Percentiles rank a stretch among this genome's conserved stretches.
phyloP scores from a whole-genome alignment of 2,113 vertebrate genomes.

The Pipa parva region DNA sequence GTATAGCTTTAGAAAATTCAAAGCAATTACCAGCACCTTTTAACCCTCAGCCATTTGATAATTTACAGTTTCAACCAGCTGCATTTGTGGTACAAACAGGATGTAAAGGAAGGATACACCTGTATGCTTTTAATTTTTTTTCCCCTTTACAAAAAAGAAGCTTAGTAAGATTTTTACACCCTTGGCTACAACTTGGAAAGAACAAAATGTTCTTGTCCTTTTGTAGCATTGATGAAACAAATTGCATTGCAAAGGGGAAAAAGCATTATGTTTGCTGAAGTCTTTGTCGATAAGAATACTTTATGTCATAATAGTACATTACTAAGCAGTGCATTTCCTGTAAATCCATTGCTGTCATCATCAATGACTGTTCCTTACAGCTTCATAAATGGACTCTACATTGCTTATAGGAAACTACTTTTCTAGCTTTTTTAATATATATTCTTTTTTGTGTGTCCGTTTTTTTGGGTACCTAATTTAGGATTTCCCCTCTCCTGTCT shows the following conservation, averaged over 20 bases:
- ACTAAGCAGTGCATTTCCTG: neutral
- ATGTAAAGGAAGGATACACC: conserved; percentile 61
- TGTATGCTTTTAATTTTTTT: conserved; percentile 39
- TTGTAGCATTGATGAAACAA: conserved; percentile 17
- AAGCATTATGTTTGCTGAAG: neutral
- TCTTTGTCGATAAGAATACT: neutral
- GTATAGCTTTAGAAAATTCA: neutral
- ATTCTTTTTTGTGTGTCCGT: no score
- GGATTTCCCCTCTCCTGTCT: no score
- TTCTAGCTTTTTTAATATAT: no score
- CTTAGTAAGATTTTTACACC: conserved; percentile 47
- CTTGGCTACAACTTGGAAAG: conserved; percentile 34
- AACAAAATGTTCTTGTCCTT: conserved; percentile 25
- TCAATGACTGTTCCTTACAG: no score
- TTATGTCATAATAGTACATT: neutral
- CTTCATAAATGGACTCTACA: no score
- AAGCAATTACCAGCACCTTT: conserved; percentile 5
- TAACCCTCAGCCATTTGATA: conserved; percentile 35
- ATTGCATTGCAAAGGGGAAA: conserved; percentile 21
- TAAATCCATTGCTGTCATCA: no score
- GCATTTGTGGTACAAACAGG: conserved; percentile 53
- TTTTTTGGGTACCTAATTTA: no score
- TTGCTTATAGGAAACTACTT: no score
- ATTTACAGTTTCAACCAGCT: conserved; percentile 39
- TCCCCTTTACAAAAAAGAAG: neutral